phyloP scores from a whole-genome alignment of 2,888 invertebrate genomes.

The Phania funesta region DNA sequence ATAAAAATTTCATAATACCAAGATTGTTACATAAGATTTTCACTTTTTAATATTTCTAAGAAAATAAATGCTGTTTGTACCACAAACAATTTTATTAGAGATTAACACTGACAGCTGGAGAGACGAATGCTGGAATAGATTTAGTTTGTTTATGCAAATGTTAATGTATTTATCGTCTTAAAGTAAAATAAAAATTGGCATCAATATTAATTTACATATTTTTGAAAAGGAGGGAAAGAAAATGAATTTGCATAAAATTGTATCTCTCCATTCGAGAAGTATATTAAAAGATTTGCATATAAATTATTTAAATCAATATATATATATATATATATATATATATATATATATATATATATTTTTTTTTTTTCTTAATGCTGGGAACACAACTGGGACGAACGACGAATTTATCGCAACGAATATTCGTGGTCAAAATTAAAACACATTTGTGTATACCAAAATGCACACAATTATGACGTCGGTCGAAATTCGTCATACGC shows the following conservation, averaged over 20 bases:
- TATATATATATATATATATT: too few species aligned
- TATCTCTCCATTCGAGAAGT: background rate
- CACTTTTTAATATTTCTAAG: conserved; percentile 23
- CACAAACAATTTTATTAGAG: background rate
- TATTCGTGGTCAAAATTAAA: too few species aligned
- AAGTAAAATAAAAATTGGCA: conserved; percentile 25
- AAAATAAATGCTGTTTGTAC: background rate
- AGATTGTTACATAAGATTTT: conserved; percentile 57
- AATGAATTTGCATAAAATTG: conserved; percentile 21
- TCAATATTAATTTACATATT: conserved; percentile 21
- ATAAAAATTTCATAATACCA: conserved; percentile 54
- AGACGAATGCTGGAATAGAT: background rate
- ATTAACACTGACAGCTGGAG: background rate
- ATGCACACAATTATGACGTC: too few species aligned
- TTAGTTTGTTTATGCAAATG: conserved; percentile 32
- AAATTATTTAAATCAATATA: background rate
- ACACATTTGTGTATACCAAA: too few species aligned
- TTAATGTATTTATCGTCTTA: conserved; percentile 6
- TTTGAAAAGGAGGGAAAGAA: background rate
- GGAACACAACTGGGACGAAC: too few species aligned
- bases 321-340: too few species aligned
- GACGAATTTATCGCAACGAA: too few species aligned
- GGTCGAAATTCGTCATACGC: too few species aligned
- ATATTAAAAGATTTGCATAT: conserved; percentile 25
- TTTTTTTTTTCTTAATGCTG: too few species aligned